Evolutionary conservation across 23 tunicate species (phyloP).

Genomic region (Trididemnum nubilum): DNA sequence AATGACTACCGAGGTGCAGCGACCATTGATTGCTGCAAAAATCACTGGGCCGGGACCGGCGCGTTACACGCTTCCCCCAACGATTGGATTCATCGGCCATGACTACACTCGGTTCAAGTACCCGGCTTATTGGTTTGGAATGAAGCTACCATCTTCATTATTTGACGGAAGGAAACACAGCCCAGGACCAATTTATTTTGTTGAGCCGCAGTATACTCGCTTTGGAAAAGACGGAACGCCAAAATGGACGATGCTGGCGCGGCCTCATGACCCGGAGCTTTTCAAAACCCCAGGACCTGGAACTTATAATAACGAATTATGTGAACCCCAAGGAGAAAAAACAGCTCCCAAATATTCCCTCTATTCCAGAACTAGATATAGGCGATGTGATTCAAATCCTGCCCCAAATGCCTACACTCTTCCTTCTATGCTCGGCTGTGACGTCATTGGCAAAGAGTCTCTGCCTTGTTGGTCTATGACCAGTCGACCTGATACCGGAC

Average conservation of each 20-base stretch:
- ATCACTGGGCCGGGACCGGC: constrained; percentile 92
- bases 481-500: constrained; percentile 69
- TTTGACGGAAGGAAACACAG: constrained; percentile 59
- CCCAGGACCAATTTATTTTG: constrained; percentile 85
- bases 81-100: constrained; percentile 84
- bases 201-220: constrained; percentile 76
- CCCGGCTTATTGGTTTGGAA: constrained; percentile 93
- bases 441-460: constrained; percentile 78
- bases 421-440: constrained; percentile 77
- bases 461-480: constrained; percentile 84
- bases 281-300: constrained; percentile 97
- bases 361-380: constrained; percentile 81
- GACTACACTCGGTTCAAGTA: constrained; percentile 63
- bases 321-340: constrained; percentile 85
- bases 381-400: constrained; percentile 78
- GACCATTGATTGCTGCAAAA: constrained; percentile 80
- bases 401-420: constrained; percentile 84
- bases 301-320: constrained; percentile 78
- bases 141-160: constrained; percentile 62
- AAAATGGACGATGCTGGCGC: constrained; percentile 76
- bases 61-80: constrained; percentile 79
- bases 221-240: constrained; percentile 92
- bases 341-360: constrained; percentile 82
- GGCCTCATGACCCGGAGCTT: constrained; percentile 67
- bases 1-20: too few species aligned